Evolutionary conservation across 2,888 invertebrate genomes (phyloP).

Genomic region (Apotomis betuletana): DNA sequence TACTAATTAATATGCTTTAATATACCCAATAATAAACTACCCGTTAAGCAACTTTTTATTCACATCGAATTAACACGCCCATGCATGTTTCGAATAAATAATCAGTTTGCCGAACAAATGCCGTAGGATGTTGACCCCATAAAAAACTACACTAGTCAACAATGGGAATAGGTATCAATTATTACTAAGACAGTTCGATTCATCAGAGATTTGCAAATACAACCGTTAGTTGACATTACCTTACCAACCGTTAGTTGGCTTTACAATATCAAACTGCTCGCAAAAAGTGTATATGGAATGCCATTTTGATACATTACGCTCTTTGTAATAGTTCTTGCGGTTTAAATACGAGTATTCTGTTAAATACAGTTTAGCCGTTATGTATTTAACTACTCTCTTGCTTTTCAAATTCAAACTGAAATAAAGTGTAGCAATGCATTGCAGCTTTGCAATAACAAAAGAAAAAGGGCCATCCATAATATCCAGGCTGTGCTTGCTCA

Average conservation of each 20-base stretch:
- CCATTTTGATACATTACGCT: conserved; percentile 7
- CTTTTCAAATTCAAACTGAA: too few species aligned
- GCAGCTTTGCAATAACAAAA: too few species aligned
- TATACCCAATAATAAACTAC: conserved; percentile 19
- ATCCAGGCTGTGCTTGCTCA: too few species aligned
- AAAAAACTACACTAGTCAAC: conserved; percentile 63
- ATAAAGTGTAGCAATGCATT: too few species aligned
- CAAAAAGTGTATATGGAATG: conserved; percentile 15
- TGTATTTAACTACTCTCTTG: too few species aligned
- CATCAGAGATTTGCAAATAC: conserved; percentile 50
- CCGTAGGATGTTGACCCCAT: conserved; percentile 67
- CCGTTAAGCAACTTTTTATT: conserved; percentile 34
- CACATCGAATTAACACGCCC: conserved; percentile 53
- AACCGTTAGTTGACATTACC: conserved; percentile 55
- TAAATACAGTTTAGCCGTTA: too few species aligned
- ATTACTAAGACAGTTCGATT: conserved; percentile 66
- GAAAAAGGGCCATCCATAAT: too few species aligned
- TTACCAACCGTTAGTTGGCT: conserved; percentile 38
- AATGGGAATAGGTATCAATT: conserved; percentile 69
- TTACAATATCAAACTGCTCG: conserved; percentile 33
- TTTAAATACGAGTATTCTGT: neutral
- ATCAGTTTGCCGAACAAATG: conserved; percentile 65
- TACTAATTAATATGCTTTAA: neutral
- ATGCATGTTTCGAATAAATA: conserved; percentile 63
- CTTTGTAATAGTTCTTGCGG: neutral